A percentile compares a stretch with the other conserved stretches of the same genome.
Conservation (phyloP, 2,888 invertebrate species). For the Euphydryas editha region DNA sequence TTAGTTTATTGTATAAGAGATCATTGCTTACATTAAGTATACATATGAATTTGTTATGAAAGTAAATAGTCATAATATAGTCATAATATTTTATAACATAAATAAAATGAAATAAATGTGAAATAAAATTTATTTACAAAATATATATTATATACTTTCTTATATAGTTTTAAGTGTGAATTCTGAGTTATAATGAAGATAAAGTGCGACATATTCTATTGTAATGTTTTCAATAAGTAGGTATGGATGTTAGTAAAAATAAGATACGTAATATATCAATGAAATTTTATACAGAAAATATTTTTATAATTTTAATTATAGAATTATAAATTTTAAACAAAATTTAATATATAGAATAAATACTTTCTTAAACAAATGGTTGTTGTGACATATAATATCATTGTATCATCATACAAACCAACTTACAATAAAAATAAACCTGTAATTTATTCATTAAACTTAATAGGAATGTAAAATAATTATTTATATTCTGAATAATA, state of each 20-base stretch:
- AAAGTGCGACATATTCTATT: slow-evolving; percentile 1
- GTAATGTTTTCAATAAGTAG: neutral
- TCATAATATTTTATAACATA: neutral
- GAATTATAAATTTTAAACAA: no score
- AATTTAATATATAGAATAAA: slow-evolving; percentile 2
- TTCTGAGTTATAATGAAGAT: neutral
- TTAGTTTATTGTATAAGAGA: slow-evolving; percentile 28
- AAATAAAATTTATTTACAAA: slow-evolving; percentile 3
- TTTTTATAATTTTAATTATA: neutral
- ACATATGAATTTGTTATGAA: slow-evolving; percentile 18
- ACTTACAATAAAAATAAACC: slow-evolving; percentile 5
- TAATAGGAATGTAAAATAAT: slow-evolving; percentile 27
- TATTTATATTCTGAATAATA: slow-evolving; percentile 1
- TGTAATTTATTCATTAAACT: slow-evolving; percentile 1
- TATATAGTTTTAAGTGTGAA: neutral
- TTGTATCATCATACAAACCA: neutral
- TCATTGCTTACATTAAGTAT: slow-evolving; percentile 23
- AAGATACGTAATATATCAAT: neutral
- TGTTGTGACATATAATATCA: neutral
- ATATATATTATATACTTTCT: neutral
- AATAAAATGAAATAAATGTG: slow-evolving; percentile 2
- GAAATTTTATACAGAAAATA: neutral
- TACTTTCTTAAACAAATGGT: neutral
- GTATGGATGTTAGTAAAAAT: neutral
- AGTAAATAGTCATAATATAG: neutral